Conservation (phyloP, 2,888 invertebrate species). For the Sturmia bella region DNA sequence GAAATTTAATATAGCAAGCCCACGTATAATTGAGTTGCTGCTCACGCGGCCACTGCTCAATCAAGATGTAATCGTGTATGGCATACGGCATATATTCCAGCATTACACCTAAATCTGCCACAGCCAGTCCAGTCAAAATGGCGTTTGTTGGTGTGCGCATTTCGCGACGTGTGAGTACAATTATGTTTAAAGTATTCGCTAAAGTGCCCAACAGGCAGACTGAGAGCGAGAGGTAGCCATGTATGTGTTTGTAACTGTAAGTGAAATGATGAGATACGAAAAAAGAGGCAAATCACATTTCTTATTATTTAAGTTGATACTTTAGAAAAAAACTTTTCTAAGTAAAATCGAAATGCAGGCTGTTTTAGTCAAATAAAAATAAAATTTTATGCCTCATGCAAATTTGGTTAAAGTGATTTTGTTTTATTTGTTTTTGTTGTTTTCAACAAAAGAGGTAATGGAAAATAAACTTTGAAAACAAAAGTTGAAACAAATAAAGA, state of each 20-base stretch:
- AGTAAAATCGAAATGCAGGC: too few species aligned
- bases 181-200: slow-evolving; percentile 94
- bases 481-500: too few species aligned
- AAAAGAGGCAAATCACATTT: slow-evolving; percentile 8
- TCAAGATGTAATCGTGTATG: slow-evolving; percentile 88
- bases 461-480: too few species aligned
- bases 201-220: slow-evolving; percentile 95
- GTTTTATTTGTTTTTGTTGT: too few species aligned
- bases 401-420: too few species aligned
- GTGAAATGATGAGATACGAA: slow-evolving; percentile 7
- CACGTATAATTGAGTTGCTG: slow-evolving; percentile 87
- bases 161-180: slow-evolving; percentile 92
- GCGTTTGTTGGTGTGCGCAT: slow-evolving; percentile 96
- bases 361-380: too few species aligned
- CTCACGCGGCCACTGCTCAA: slow-evolving; percentile 81
- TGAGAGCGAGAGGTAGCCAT: slow-evolving; percentile 92
- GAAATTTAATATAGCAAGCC: slow-evolving; percentile 93
- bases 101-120: slow-evolving; percentile 96
- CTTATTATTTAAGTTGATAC: too few species aligned
- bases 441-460: too few species aligned
- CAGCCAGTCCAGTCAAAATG: slow-evolving; percentile 93
- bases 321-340: too few species aligned
- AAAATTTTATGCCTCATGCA: too few species aligned
- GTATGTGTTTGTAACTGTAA: slow-evolving; percentile 87
- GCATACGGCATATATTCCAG: slow-evolving; percentile 96